Evolutionary conservation across 2,113 vertebrate genomes (phyloP).

Genomic region (Aleadryas rufinucha): DNA sequence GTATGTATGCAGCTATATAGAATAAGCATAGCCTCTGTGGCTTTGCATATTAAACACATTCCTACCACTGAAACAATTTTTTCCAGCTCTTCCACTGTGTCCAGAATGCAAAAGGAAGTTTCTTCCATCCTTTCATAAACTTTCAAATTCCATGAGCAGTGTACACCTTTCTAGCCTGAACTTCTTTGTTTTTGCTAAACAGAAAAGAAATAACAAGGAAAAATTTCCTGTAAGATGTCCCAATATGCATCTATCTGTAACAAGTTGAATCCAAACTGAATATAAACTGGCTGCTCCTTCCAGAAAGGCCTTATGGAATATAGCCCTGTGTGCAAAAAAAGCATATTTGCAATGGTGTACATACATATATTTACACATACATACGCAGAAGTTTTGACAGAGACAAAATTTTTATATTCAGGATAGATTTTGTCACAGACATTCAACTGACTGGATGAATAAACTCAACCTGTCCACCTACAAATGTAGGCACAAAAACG

Average conservation of each 20-base stretch:
- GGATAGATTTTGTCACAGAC: neutral
- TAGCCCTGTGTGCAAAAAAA: neutral
- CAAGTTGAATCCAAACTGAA: neutral
- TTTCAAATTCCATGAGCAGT: neutral
- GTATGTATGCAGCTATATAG: neutral
- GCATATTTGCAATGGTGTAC: neutral
- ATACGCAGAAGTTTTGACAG: neutral
- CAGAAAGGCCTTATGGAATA: neutral
- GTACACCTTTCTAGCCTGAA: neutral
- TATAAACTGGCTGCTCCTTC: neutral
- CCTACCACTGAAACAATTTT: neutral
- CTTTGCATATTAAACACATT: neutral
- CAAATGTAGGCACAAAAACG: neutral
- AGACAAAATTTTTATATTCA: neutral
- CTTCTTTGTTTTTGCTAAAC: neutral
- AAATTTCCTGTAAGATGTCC: neutral
- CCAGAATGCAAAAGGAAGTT: neutral
- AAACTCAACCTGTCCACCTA: neutral
- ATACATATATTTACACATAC: neutral
- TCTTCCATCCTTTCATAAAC: neutral
- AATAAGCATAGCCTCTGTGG: neutral
- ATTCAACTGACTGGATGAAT: neutral
- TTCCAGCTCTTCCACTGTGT: neutral
- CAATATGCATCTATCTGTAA: neutral
- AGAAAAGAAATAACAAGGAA: neutral